A percentile compares a stretch with the other conserved stretches of the same genome.
These are phyloP conservation scores for Intellagama lesueurii DNA, from an alignment of 2,797 vertebrate genomes.

Conservation along the genomic window DNA sequence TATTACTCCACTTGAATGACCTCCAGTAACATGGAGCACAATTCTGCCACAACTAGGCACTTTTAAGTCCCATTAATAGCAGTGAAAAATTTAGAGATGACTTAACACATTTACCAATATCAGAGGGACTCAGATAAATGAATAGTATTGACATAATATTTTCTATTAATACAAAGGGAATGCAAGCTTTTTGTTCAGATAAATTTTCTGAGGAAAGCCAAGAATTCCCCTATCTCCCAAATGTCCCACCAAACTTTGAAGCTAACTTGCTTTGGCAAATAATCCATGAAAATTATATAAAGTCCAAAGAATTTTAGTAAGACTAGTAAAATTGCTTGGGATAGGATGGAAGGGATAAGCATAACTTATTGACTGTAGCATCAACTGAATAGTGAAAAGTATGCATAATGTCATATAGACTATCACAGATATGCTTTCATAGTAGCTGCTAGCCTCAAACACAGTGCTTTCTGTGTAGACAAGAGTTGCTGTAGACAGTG, in stretches of 20 bases:
- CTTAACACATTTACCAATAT: neutral
- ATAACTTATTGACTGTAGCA: neutral
- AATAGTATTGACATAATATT: neutral
- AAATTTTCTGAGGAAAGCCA: neutral
- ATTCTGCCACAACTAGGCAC: neutral
- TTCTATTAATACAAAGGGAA: neutral
- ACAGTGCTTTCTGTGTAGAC: neutral
- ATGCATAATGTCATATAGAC: neutral
- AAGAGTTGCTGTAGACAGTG: neutral
- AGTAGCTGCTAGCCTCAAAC: neutral
- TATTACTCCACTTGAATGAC: neutral
- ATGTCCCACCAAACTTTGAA: neutral
- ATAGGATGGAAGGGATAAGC: neutral
- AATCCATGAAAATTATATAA: neutral
- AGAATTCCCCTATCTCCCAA: neutral
- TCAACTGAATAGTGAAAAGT: neutral
- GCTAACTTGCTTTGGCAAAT: neutral
- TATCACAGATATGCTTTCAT: neutral
- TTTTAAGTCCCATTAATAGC: constrained; percentile 3
- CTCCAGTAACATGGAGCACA: neutral
- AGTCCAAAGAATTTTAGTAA: neutral
- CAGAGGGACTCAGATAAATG: neutral
- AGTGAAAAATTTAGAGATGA: neutral
- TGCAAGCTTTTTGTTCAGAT: neutral
- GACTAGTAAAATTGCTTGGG: neutral